These are phyloP conservation scores for Cranoglanis bouderius DNA, from an alignment of 2,113 vertebrate species.

Conservation along the genomic window DNA sequence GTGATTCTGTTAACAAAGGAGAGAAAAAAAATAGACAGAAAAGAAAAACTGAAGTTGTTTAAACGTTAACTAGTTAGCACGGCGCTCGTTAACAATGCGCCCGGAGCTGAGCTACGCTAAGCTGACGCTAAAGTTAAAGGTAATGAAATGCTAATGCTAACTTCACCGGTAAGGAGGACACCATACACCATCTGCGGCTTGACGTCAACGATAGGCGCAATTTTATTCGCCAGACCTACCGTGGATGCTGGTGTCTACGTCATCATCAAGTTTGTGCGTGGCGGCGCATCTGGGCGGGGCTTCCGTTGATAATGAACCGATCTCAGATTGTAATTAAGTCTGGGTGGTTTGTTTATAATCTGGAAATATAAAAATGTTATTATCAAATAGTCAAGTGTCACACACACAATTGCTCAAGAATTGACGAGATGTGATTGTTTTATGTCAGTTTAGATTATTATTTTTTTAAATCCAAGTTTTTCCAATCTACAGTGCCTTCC, in stretches of 20 bases:
- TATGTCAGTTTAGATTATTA: neutral
- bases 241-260: neutral
- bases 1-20: constrained; percentile 35
- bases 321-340: too few relatives aligned
- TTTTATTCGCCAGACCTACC: constrained; percentile 45
- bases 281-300: neutral
- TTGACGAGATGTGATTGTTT: neutral
- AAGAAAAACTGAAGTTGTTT: neutral
- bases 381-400: neutral
- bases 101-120: constrained; percentile 35
- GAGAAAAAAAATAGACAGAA: constrained; percentile 34
- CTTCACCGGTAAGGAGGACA: constrained; percentile 40
- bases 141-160: constrained; percentile 4
- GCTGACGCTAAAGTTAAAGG: neutral
- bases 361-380: neutral
- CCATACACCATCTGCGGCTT: constrained; percentile 9
- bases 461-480: too few relatives aligned
- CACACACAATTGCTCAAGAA: too few relatives aligned
- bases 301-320: neutral
- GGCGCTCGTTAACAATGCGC: neutral
- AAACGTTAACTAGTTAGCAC: neutral
- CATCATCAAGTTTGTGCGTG: neutral
- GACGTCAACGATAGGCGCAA: constrained; percentile 48
- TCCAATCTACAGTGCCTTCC: too few relatives aligned
- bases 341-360: neutral